Evolutionary conservation across 2,888 invertebrate genomes (phyloP), one percentile per base, ranked within the genome.

Genomic region (Cantharis nigra): DNA sequence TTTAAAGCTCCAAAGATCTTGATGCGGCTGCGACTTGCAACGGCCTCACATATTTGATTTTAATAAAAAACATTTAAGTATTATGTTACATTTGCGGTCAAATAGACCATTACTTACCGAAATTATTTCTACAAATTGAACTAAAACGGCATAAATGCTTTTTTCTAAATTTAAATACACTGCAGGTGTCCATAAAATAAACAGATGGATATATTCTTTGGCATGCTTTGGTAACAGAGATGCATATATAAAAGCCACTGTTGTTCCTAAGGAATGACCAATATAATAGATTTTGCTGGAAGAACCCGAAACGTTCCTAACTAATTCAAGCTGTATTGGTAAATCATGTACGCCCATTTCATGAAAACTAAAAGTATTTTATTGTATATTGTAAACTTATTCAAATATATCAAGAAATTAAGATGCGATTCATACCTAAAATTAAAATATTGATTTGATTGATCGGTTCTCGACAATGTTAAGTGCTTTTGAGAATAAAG

Each of bases 191-290:
- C 26, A 33, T 14, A 11, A 20, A 14, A 74, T 14, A 14, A 70
- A 74, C 3, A 74, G 1, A 14, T 74, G 28, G 9, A 74, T 30
- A 20, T 26, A 16, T 18, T 74, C 64, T 28, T 70, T 9, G 5
- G 74, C 70, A 33, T 74, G 70, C 16, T 70, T 49, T n/a, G 74
- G 74, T 11, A 23, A 14, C n/a, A 74, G n/a, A n/a, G 74, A 70
- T 3, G 70, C 16, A 18, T 74, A 74, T 3, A 74, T 14, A 10
- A 33, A 70, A n/a, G 74, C 70, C 10, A 63, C 23, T 4, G 74
- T 70, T 14, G 64, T 33, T 3, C 18, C 69, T 26, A 63, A 23
- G 3, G 74, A 74, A 63, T 70, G 70, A 9, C 70, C 63, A n/a
- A 74, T 23, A 30, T 13, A 73, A 30, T 18, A 63, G 9, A 74